phyloP scores from a whole-genome alignment of 2,797 vertebrate genomes.

The Melanogrammus aeglefinus region DNA sequence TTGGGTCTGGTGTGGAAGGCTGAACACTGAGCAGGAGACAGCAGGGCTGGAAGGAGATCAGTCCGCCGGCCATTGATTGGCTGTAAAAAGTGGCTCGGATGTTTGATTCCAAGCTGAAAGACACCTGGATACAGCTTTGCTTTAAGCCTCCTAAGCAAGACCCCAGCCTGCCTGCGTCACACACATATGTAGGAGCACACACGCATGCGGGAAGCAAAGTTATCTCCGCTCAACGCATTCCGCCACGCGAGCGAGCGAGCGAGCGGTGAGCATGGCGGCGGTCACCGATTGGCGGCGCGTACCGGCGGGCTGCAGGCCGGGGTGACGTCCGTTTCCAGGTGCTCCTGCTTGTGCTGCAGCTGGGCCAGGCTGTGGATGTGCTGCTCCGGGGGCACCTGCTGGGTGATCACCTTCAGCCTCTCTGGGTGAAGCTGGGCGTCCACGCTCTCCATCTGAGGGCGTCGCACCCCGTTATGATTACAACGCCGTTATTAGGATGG shows the following conservation, averaged over 20 bases:
- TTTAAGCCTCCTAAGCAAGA: too few species aligned
- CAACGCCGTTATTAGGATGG: not conserved
- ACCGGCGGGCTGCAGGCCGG: slow-evolving; percentile 86
- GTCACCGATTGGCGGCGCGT: not conserved
- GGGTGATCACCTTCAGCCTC: slow-evolving; percentile 92
- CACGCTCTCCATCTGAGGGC: slow-evolving; percentile 83
- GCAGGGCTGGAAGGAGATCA: slow-evolving; percentile 19
- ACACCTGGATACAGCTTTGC: too few species aligned
- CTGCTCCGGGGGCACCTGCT: slow-evolving; percentile 91
- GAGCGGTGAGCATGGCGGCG: too few species aligned
- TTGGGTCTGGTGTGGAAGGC: not conserved
- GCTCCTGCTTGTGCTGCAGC: slow-evolving; percentile 74
- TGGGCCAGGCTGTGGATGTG: slow-evolving; percentile 77
- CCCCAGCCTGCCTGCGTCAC: too few species aligned
- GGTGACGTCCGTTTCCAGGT: slow-evolving; percentile 80
- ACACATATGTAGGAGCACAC: not conserved
- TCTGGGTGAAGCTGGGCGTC: slow-evolving; percentile 96
- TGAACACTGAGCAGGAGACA: slow-evolving; percentile 37
- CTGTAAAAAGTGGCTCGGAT: slow-evolving; percentile 15
- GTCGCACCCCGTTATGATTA: not conserved
- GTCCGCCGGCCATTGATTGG: slow-evolving; percentile 28
- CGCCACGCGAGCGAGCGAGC: too few species aligned
- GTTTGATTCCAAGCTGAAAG: not conserved
- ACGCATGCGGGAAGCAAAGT: not conserved
- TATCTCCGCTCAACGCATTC: too few species aligned